A percentile compares a stretch with the other conserved stretches of the same genome.
Evolutionary conservation across 2,113 vertebrate species (phyloP).

Genomic region (Todiramphus saurophagus): DNA sequence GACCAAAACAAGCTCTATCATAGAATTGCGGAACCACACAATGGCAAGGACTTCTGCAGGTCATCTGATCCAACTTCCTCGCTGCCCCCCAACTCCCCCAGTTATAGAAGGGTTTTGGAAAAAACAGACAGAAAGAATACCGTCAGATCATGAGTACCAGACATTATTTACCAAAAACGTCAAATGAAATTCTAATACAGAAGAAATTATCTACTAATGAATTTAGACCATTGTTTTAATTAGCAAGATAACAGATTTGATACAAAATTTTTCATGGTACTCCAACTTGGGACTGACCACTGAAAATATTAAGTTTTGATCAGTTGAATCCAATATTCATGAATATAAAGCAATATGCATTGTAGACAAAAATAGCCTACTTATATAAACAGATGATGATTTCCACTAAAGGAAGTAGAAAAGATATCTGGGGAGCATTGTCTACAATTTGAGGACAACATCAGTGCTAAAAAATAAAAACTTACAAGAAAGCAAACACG

Average conservation of each 20-base stretch:
- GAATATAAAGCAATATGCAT: not conserved
- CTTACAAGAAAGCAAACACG: not conserved
- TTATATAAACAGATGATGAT: not conserved
- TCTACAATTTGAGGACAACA: not conserved
- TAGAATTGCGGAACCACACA: not conserved
- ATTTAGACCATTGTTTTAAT: not conserved
- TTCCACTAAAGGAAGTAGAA: not conserved
- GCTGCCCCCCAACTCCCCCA: accelerated
- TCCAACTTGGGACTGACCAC: not conserved
- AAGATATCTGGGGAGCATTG: not conserved
- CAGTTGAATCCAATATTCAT: not conserved
- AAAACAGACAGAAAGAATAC: not conserved
- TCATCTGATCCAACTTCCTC: not conserved
- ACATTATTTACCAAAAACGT: not conserved
- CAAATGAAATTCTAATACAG: not conserved
- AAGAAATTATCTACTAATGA: accelerated
- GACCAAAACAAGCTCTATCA: not conserved
- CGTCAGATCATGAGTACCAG: not conserved
- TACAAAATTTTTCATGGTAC: not conserved
- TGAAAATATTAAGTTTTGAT: not conserved
- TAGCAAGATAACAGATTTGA: not conserved
- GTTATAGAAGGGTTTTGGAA: not conserved
- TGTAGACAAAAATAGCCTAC: not conserved
- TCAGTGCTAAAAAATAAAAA: not conserved
- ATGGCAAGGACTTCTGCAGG: not conserved